phyloP scores from a whole-genome alignment of 1,140 invertebrate species.

The Adoxophyes honmai region DNA sequence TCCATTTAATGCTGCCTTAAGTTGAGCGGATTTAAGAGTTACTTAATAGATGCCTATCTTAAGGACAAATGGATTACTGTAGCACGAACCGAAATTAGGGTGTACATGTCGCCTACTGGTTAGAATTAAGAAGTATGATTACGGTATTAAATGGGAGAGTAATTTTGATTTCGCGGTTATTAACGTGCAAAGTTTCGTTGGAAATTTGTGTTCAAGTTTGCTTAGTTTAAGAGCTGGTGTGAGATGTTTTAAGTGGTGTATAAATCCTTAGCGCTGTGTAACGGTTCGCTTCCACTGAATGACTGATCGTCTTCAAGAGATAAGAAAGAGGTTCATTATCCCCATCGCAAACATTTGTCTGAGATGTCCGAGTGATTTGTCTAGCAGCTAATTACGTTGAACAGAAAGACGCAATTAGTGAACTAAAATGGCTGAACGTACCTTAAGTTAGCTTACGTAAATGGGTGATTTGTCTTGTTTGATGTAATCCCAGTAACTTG shows the following conservation, averaged over 20 bases:
- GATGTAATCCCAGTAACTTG: too few species aligned
- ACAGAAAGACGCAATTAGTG: not conserved
- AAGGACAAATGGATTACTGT: conserved; percentile 24
- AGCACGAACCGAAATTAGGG: conserved; percentile 16
- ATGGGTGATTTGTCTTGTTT: too few species aligned
- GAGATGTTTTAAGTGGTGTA: too few species aligned
- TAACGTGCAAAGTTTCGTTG: not conserved
- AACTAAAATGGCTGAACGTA: not conserved
- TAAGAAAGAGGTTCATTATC: conserved; percentile 5
- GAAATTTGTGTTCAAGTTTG: not conserved
- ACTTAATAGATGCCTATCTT: conserved; percentile 28
- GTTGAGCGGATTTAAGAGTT: conserved; percentile 27
- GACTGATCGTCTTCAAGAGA: not conserved
- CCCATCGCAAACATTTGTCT: not conserved
- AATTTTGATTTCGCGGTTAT: not conserved
- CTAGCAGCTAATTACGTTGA: not conserved
- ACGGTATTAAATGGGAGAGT: not conserved
- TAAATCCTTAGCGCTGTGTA: too few species aligned
- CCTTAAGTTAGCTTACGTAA: not conserved
- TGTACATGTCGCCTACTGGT: conserved; percentile 7
- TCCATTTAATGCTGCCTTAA: conserved; percentile 32
- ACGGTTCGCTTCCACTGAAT: too few species aligned
- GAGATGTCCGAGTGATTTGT: conserved; percentile 1
- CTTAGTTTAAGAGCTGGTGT: too few species aligned
- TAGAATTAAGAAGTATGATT: conserved; percentile 4